Base-by-base conservation (phyloP, 2,888 invertebrate species). In the Andricus curvator region DNA sequence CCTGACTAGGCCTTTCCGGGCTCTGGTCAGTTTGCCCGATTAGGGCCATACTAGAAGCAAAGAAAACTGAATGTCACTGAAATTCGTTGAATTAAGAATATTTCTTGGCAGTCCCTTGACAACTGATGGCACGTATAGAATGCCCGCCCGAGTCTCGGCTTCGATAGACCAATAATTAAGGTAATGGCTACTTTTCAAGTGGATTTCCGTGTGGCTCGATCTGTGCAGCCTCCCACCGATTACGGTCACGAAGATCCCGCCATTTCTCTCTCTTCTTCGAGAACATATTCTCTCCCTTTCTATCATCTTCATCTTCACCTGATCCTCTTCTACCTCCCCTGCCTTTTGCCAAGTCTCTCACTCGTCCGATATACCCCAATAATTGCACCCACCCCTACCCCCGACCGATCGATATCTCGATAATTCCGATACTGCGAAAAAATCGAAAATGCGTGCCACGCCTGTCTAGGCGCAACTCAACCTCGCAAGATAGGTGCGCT, bases 181-280 rank as follows among this genome's bases (percentile, higher is more conserved):
- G 89, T 92, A 92, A 92, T 92, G 91, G 90, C 89, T 91, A 92
- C 92, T 91, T 92, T 91, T 91, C 91, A 91, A 91, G 89, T 90
- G 88, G 88, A 90, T 92, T 92, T 92, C 91, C 91, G 91, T 90
- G 90, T 89, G 90, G 88, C 88, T 90, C 87, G 90, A 89, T 87
- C 86, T 87, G 84, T 84, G 84, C 85, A 84, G 84, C 84, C 84
- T 87, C 87, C 85, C 85, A 79, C 85, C 91, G 88, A 90, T 91
- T 91, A 91, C 88, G 87, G 88, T 90, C 91, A 91, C 90, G 91
- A 90, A 56, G 64, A 41, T 66, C 80, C 68, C 77, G 78, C 78
- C 67, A 41, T 78, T 41, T 66, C 77, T 77, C 80, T 79, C 70
- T 82, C 82, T 81, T 79, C 80, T 80, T 82, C 78, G 15, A 25